Conservation (phyloP, 2,888 invertebrate species). For the Drosophila imparisetae region DNA sequence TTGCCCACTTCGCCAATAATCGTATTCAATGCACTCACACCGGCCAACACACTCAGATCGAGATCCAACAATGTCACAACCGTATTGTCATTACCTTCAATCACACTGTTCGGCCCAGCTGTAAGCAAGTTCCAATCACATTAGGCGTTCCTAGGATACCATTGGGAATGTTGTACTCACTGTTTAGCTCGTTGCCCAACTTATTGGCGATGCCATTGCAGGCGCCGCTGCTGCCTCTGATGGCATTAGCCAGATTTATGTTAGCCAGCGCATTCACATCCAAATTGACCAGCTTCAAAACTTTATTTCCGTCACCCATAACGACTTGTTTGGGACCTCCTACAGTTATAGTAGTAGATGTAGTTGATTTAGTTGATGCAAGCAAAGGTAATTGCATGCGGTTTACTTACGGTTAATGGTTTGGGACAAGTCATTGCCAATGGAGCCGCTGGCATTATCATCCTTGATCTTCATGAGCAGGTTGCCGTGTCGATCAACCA, state of each 20-base stretch:
- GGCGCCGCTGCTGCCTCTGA: conserved; percentile 53
- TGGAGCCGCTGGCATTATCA: conserved; percentile 1
- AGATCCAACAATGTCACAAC: conserved; percentile 49
- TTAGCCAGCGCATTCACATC: conserved; percentile 34
- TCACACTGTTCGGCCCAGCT: conserved; percentile 42
- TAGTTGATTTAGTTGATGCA: rapidly evolving
- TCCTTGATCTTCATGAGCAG: conserved; percentile 36
- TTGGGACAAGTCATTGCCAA: conserved; percentile 28
- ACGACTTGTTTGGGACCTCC: conserved; percentile 49
- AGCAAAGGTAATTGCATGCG: too few relatives aligned
- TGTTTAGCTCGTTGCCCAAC: conserved; percentile 30
- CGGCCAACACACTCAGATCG: conserved; percentile 25
- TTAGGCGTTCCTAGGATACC: neutral
- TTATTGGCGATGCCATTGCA: conserved; percentile 48
- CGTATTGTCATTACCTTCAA: conserved; percentile 53
- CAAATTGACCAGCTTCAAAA: conserved; percentile 55
- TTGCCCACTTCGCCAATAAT: conserved; percentile 50
- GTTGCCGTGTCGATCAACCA: conserved; percentile 39
- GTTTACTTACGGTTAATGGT: conserved; percentile 26
- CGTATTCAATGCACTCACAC: conserved; percentile 40
- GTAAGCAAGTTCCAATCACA: neutral
- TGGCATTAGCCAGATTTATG: conserved; percentile 48
- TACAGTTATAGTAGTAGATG: conserved; percentile 6
- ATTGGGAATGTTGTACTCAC: conserved; percentile 18
- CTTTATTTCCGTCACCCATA: conserved; percentile 47